phyloP scores from a whole-genome alignment of 30 jellyfish, hydroid and myxozoan species.

The Rhopilema esculentum region DNA sequence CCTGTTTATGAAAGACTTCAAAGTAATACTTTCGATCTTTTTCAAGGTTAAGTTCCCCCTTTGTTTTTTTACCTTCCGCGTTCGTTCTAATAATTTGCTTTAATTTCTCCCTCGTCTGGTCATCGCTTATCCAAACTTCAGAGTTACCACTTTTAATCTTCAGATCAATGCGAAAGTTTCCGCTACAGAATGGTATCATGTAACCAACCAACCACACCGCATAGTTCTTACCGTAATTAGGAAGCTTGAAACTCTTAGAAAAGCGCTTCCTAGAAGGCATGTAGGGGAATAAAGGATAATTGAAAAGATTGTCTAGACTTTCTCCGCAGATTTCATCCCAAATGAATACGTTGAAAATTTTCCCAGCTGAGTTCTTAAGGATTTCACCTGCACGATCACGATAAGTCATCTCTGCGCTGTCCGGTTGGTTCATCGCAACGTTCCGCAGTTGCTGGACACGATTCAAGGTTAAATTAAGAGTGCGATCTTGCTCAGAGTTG shows the following conservation, averaged over 20 bases:
- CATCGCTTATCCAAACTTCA: slow-evolving; percentile 72
- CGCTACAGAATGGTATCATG: slow-evolving; percentile 41
- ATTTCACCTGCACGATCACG: slow-evolving; percentile 34
- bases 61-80: not conserved
- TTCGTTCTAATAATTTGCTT: slow-evolving; percentile 30
- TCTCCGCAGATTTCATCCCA: slow-evolving; percentile 93
- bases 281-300: slow-evolving; percentile 88
- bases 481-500: not conserved
- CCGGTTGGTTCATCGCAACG: not conserved
- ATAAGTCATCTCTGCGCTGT: not conserved
- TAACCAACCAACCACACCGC: slow-evolving; percentile 84
- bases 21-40: slow-evolving; percentile 51
- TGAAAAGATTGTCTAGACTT: slow-evolving; percentile 45
- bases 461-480: not conserved
- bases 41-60: not conserved
- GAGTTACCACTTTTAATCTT: slow-evolving; percentile 30
- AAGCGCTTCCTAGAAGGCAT: slow-evolving; percentile 67
- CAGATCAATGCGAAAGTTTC: slow-evolving; percentile 43
- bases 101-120: slow-evolving; percentile 33
- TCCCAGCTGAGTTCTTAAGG: slow-evolving; percentile 11
- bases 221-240: slow-evolving; percentile 32
- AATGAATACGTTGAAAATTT: slow-evolving; percentile 49
- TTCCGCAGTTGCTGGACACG: not conserved
- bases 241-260: slow-evolving; percentile 40
- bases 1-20: slow-evolving; percentile 57